Percentiles rank a stretch among this genome's conserved stretches.
Conservation (phyloP, 2,888 invertebrate species). For the Pollenia labialis region DNA sequence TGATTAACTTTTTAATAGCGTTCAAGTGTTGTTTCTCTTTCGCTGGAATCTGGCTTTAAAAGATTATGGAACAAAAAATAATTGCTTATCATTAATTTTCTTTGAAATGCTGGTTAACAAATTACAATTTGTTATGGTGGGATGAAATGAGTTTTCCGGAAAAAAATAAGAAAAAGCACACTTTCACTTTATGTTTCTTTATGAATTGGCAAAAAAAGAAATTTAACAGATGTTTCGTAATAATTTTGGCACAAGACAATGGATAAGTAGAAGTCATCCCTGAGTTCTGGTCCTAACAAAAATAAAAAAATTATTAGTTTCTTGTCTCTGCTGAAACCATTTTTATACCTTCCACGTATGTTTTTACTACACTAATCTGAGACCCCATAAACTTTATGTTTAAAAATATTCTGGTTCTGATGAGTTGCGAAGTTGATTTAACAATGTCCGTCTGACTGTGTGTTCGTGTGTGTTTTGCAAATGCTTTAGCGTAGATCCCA, state of each 20-base stretch:
- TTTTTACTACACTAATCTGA: too few relatives aligned
- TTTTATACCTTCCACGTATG: too few relatives aligned
- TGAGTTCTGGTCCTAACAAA: too few relatives aligned
- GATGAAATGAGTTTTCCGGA: constrained; percentile 71
- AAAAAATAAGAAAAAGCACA: constrained; percentile 71
- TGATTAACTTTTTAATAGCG: constrained; percentile 65
- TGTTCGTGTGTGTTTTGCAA: too few relatives aligned
- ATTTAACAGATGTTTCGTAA: constrained; percentile 3
- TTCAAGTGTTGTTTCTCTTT: constrained; percentile 60
- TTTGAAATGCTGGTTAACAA: constrained; percentile 4
- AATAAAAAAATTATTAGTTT: too few relatives aligned
- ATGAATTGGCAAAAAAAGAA: background rate
- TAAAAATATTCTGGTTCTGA: too few relatives aligned
- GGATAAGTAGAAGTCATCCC: too few relatives aligned
- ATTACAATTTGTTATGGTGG: constrained; percentile 51
- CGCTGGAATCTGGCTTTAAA: constrained; percentile 71
- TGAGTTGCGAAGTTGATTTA: too few relatives aligned
- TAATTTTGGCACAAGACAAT: background rate
- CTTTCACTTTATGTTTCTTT: constrained; percentile 63
- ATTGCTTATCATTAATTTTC: constrained; percentile 38
- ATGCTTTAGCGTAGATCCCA: too few relatives aligned
- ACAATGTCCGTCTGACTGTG: too few relatives aligned
- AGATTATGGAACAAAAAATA: constrained; percentile 37
- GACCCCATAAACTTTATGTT: too few relatives aligned
- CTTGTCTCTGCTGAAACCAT: too few relatives aligned